These are phyloP conservation scores for Aphelinus certus DNA, from an alignment of 1,140 invertebrate genomes.

Conservation along the genomic window DNA sequence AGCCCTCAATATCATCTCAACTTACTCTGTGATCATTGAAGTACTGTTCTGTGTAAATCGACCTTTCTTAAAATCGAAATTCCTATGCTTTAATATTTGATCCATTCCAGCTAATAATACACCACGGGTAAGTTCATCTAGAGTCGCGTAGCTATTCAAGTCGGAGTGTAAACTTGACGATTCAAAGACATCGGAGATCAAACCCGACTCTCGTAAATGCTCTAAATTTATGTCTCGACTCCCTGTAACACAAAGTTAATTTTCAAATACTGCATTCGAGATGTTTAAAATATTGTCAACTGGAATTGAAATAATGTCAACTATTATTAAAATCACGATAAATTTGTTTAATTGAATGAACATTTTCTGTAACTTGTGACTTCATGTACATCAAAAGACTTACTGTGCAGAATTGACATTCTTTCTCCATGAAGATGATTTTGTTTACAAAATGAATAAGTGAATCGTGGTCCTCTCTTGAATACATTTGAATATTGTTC, in stretches of 20 bases:
- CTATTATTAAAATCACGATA: too few relatives aligned
- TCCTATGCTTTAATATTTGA: conserved; percentile 61
- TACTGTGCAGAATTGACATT: conserved; percentile 62
- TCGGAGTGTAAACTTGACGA: conserved; percentile 37
- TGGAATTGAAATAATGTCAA: too few relatives aligned
- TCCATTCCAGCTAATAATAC: conserved; percentile 66
- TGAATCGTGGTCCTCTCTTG: conserved; percentile 41
- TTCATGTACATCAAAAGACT: conserved; percentile 41
- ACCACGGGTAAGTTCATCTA: conserved; percentile 66
- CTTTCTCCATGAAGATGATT: conserved; percentile 59
- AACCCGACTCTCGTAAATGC: conserved; percentile 53
- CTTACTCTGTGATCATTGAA: conserved; percentile 64
- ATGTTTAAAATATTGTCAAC: too few relatives aligned
- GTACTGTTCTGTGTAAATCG: conserved; percentile 57
- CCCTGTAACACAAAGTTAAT: conserved; percentile 54
- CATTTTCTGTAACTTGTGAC: too few relatives aligned
- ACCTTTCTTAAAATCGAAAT: conserved; percentile 62
- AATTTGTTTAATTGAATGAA: too few relatives aligned
- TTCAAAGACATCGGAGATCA: neutral
- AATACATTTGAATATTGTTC: conserved; percentile 58
- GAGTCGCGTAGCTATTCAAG: conserved; percentile 59
- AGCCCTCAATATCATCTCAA: neutral
- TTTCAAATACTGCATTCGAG: too few relatives aligned
- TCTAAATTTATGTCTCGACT: conserved; percentile 56
- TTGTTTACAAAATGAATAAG: conserved; percentile 56